Evolutionary conservation across 1,140 invertebrate species (phyloP).

Genomic region (Harpegnathos saltator): DNA sequence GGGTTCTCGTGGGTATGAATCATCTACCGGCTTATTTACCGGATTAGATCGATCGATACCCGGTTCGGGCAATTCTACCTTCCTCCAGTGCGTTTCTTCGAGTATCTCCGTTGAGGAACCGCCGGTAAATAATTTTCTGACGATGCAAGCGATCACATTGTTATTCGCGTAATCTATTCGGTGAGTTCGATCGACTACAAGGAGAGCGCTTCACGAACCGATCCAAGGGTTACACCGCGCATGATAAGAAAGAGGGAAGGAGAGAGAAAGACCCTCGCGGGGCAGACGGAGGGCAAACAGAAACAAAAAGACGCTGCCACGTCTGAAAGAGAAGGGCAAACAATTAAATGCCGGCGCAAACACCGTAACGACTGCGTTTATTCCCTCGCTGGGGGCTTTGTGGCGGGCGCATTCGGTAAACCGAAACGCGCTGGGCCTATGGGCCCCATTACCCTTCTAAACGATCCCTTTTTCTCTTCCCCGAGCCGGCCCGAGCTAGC

Average conservation of each 20-base stretch:
- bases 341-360: conserved; percentile 60
- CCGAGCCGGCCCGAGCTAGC: conserved; percentile 25
- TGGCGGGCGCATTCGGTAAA: conserved; percentile 64
- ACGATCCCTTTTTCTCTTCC: conserved; percentile 60
- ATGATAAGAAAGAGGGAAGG: background rate
- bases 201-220: conserved; percentile 22
- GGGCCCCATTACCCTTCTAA: conserved; percentile 64
- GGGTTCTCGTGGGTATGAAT: too few relatives aligned
- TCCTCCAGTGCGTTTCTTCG: too few relatives aligned
- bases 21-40: too few relatives aligned
- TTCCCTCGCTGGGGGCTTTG: conserved; percentile 52
- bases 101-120: too few relatives aligned
- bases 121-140: too few relatives aligned
- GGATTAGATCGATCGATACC: too few relatives aligned
- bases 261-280: conserved; percentile 1
- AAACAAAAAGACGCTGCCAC: conserved; percentile 3
- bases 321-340: conserved; percentile 37
- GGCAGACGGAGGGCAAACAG: conserved; percentile 1
- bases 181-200: background rate
- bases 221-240: conserved; percentile 25
- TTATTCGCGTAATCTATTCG: background rate
- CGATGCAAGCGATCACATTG: background rate
- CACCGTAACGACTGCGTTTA: conserved; percentile 63
- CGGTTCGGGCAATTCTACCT: too few relatives aligned
- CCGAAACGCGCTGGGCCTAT: conserved; percentile 39